A percentile compares a stretch with the other conserved stretches of the same genome.
These are phyloP conservation scores for Momotus momota DNA, from an alignment of 2,797 vertebrate genomes.

Conservation along the genomic window DNA sequence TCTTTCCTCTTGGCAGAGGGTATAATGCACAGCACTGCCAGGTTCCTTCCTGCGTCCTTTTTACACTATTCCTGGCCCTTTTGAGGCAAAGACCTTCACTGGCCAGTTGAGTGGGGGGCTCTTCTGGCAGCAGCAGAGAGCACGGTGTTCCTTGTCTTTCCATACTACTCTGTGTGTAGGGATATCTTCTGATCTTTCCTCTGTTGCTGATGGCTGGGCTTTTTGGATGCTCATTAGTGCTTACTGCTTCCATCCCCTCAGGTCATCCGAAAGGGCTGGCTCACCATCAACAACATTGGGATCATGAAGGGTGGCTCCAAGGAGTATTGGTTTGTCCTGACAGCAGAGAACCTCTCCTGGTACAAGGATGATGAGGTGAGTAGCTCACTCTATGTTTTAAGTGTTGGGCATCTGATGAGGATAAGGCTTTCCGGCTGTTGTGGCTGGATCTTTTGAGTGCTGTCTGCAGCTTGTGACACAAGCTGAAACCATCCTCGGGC, in stretches of 20 bases:
- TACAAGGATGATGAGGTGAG: conserved; percentile 98
- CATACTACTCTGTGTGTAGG: background rate
- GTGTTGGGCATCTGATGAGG: background rate
- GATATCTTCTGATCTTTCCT: background rate
- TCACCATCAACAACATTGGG: conserved; percentile 98
- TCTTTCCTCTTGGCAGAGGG: background rate
- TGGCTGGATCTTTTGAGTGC: background rate
- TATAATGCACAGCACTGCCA: conserved; percentile 16
- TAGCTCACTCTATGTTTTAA: background rate
- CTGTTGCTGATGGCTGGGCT: background rate
- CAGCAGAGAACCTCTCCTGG: conserved; percentile 96
- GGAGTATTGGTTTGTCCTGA: conserved; percentile 98
- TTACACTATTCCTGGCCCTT: background rate
- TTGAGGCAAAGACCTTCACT: background rate
- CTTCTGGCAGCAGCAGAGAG: conserved; percentile 55
- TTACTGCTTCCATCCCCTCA: conserved; percentile 59
- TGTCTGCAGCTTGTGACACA: background rate
- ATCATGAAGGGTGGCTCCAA: conserved; percentile 99
- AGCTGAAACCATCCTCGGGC: background rate
- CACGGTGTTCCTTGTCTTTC: conserved; percentile 40
- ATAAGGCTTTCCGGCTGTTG: background rate
- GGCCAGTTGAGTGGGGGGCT: conserved; percentile 1
- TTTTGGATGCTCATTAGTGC: background rate
- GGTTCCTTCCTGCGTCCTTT: conserved; percentile 39
- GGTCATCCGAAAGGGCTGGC: conserved; percentile 98